Evolutionary conservation across 2,113 vertebrate species (phyloP), one percentile per base, ranked within the genome.

Genomic region (Scytalopus superciliaris): DNA sequence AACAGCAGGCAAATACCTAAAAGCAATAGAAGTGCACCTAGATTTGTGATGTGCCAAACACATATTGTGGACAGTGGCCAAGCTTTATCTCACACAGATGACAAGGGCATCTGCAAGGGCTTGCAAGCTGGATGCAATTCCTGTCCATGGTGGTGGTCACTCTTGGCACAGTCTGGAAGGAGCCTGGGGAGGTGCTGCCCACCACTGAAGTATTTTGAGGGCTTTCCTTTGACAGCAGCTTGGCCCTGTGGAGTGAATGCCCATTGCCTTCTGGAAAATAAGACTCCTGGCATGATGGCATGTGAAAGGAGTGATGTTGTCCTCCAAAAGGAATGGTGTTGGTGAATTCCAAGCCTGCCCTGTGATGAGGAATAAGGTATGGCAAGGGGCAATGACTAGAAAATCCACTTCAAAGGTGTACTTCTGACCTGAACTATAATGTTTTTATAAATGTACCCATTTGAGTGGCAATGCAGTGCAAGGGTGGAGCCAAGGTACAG

Each of bases 61-160:
- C 22, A 17, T 72, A 4, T 44, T 19, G 39, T 39, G 23, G 23
- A 42, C 24, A 39, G n/a, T 19, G 21, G 55, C 60, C 66, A 64
- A 53, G 42, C 6, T 53, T 39, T 30, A 73, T 33, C 7, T 67
- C 5, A 28, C 16, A 15, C 7, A 9, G 22, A 28, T 28, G 23
- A 45, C 33, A 27, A 40, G 17, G 33, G 47, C n/a, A 31, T 16
- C 31, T 60, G 17, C 33, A 18, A 35, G 60, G 37, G 13, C 28
- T 70, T 15, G 15, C 0, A 3, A 44, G 6, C 18, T 45, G 25
- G 28, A 7, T 16, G 30, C 12, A 5, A 1, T 70, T 35, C 9
- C 2, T 24, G 24, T 22, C 30, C 2, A 0, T 19, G 30, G 53
- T 30, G 33, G 30, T 50, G 76, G 6, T 11, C n/a, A 19, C 16